phyloP scores from a whole-genome alignment of 2,113 vertebrate species.

The Rana temporaria region DNA sequence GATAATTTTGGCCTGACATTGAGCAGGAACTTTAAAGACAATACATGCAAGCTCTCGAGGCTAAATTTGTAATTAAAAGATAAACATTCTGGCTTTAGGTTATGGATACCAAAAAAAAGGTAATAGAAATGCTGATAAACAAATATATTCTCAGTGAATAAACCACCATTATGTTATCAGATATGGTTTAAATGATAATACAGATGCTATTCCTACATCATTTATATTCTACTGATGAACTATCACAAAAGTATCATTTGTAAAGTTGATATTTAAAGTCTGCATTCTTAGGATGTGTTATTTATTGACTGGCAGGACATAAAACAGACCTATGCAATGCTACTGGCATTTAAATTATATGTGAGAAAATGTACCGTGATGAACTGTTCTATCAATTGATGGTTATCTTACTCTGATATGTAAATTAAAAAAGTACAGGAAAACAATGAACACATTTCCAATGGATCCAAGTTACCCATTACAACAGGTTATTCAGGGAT shows the following conservation, averaged over 20 bases:
- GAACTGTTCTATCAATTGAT: too few relatives aligned
- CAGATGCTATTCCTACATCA: not conserved
- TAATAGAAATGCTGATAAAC: constrained; percentile 32
- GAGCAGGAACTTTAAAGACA: constrained; percentile 19
- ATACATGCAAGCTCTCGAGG: not conserved
- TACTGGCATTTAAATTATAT: not conserved
- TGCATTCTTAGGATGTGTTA: not conserved
- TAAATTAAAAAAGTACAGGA: too few relatives aligned
- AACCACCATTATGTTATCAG: constrained; percentile 14
- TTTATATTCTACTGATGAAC: constrained; percentile 9
- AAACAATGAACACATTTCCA: too few relatives aligned
- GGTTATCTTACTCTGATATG: too few relatives aligned
- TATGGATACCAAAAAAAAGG: constrained; percentile 19
- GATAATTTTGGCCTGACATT: not conserved
- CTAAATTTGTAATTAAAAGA: constrained; percentile 40
- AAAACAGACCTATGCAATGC: not conserved
- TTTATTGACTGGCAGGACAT: not conserved
- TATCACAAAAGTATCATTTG: not conserved
- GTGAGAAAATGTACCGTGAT: not conserved
- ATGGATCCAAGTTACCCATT: too few relatives aligned
- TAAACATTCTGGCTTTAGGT: constrained; percentile 33
- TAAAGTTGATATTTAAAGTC: not conserved
- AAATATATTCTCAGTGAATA: constrained; percentile 22
- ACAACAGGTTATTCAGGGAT: too few relatives aligned
- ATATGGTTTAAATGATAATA: not conserved